A percentile compares a stretch with the other conserved stretches of the same genome.
Evolutionary conservation across 2,797 vertebrate genomes (phyloP).

Genomic region (Danionella dracula): DNA sequence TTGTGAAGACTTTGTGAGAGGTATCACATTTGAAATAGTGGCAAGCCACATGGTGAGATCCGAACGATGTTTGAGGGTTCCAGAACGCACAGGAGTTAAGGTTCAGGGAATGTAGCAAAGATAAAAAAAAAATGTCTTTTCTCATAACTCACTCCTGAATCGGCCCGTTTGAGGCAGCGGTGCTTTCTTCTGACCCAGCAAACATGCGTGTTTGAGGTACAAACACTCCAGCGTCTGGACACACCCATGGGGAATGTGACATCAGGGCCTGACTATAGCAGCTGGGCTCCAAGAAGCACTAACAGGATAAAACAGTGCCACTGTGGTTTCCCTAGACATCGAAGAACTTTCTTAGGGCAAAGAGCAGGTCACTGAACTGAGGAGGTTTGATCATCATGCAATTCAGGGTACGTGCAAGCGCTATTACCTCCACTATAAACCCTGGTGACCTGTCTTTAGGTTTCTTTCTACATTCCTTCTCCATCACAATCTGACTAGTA

Average conservation of each 20-base stretch:
- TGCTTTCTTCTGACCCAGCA: constrained; percentile 49
- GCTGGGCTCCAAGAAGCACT: constrained; percentile 41
- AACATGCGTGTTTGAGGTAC: constrained; percentile 62
- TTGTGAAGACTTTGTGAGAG: constrained; percentile 4
- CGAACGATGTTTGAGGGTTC: too few relatives aligned
- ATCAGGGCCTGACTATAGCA: constrained; percentile 55
- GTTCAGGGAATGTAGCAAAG: too few relatives aligned
- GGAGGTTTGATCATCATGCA: constrained; percentile 1
- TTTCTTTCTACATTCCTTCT: too few relatives aligned
- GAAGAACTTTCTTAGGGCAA: constrained; percentile 40
- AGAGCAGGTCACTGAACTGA: background rate
- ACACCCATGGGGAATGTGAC: constrained; percentile 72
- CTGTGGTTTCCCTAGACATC: constrained; percentile 59
- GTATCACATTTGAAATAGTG: too few relatives aligned
- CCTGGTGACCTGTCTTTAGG: too few relatives aligned
- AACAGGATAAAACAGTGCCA: constrained; percentile 52
- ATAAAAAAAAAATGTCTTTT: constrained; percentile 63
- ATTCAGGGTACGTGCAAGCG: too few relatives aligned
- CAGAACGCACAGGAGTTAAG: too few relatives aligned
- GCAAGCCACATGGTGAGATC: too few relatives aligned
- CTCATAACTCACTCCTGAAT: constrained; percentile 34
- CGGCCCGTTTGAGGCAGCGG: constrained; percentile 53
- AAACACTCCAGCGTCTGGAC: constrained; percentile 64
- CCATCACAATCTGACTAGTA: too few relatives aligned
- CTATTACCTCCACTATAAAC: too few relatives aligned